Evolutionary conservation across 2,797 vertebrate genomes (phyloP).

Genomic region (Picus viridis): DNA sequence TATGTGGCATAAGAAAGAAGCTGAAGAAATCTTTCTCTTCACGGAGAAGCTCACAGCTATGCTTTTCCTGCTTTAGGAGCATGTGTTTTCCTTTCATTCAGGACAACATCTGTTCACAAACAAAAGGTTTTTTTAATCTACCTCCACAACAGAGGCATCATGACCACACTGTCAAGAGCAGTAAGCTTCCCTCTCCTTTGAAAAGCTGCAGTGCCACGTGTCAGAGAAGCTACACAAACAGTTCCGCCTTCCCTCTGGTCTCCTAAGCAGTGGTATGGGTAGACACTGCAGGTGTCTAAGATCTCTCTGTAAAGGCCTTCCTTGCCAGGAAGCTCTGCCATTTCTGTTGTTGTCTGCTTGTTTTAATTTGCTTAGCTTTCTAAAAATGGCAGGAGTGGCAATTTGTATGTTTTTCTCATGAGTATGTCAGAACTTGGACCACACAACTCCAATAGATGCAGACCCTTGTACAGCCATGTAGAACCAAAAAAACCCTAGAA

Average conservation of each 20-base stretch:
- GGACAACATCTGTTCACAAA: background rate
- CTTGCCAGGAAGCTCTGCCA: background rate
- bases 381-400: background rate
- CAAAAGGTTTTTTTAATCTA: background rate
- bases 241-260: background rate
- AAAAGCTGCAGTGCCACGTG: accelerated
- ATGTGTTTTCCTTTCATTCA: background rate
- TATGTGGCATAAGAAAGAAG: background rate
- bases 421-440: background rate
- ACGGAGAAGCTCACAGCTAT: background rate
- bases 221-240: background rate
- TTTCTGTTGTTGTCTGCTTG: background rate
- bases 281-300: background rate
- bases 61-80: background rate
- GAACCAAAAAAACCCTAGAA: background rate
- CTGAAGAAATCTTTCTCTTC: background rate
- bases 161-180: background rate
- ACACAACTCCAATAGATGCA: background rate
- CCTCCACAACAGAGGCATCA: background rate
- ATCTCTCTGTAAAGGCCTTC: background rate
- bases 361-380: background rate
- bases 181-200: background rate
- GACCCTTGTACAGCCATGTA: background rate
- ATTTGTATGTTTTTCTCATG: background rate
- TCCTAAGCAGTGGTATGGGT: background rate